Evolutionary conservation across 1,140 invertebrate genomes (phyloP), one percentile per base, ranked within the genome.

Genomic region (Paraescarpia echinospica): DNA sequence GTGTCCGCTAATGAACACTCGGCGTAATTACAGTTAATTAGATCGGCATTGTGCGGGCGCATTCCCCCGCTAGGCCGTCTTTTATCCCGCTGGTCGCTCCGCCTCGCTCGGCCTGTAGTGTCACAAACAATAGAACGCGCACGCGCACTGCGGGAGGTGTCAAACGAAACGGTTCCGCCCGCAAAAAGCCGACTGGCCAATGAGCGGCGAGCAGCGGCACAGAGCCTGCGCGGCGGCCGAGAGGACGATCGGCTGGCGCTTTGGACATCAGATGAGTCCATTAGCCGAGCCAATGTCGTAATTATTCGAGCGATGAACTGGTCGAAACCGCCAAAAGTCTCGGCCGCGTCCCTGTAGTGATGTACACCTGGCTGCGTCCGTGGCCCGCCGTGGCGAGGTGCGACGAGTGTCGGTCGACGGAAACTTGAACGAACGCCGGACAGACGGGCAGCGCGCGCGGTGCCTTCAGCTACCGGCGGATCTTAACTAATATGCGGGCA

Each of bases 241-340:
- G 59, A 27, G 18, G 59, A 77, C 59, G 59, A 77, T 27, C 48
- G 48, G 48, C 48, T 51, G 48, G 48, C 48, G 48, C 48, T 18
- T 51, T 51, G 48, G 48, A 51, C 9, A 77, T 77, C 59, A 77
- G 59, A 77, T 77, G 59, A 77, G 59, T 77, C 59, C 59, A 77
- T 77, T 77, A 77, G 59, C 27, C 59, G 59, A 77, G 59, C 59
- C 59, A 77, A 77, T 77, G 59, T 77, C 59, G 59, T 77, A 77
- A 77, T 77, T 77, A 77, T 77, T 77, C 59, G 59, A 77, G 59
- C 59, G 59, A 77, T 77, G 59, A 77, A 77, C 59, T 77, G 59
- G 59, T 77, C 59, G 59, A 77, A 77, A 31, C 59, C 9, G 59
- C 59, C 59, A 31, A 77, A 77, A 77, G 59, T 77, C 59, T 18